Conservation (phyloP, 2,797 vertebrate species). For the Rhynchonycteris naso region DNA sequence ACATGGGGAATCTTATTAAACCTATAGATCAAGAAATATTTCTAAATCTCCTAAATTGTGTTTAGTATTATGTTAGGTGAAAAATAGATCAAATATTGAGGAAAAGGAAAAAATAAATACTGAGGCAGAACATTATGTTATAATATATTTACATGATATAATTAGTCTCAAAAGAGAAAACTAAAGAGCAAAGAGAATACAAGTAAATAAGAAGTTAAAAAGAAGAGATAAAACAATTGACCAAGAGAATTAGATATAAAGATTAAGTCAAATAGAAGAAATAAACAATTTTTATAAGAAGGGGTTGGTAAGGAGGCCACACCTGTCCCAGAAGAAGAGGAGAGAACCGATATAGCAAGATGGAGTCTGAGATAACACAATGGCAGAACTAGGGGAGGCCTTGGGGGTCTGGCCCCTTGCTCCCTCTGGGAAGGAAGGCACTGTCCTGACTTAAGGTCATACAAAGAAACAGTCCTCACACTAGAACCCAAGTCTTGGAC, state of each 20-base stretch:
- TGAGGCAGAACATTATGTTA: not conserved
- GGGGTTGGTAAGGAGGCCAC: not conserved
- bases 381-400: not conserved
- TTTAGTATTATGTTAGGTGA: not conserved
- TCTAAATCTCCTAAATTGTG: not conserved
- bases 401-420: too few relatives aligned
- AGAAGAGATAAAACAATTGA: not conserved
- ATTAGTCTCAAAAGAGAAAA: not conserved
- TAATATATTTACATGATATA: not conserved
- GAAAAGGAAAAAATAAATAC: not conserved
- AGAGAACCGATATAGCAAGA: not conserved
- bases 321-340: not conserved
- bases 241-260: not conserved
- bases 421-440: not conserved
- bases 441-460: not conserved
- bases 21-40: slow-evolving; percentile 63
- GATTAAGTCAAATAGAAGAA: not conserved
- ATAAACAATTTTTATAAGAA: slow-evolving; percentile 21
- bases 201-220: not conserved
- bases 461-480: not conserved
- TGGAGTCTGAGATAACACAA: not conserved
- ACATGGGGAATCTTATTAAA: slow-evolving; percentile 48
- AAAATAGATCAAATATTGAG: not conserved
- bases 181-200: not conserved
- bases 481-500: not conserved